Evolutionary conservation across 2,888 invertebrate genomes (phyloP).

Genomic region (Clusia tigrina): DNA sequence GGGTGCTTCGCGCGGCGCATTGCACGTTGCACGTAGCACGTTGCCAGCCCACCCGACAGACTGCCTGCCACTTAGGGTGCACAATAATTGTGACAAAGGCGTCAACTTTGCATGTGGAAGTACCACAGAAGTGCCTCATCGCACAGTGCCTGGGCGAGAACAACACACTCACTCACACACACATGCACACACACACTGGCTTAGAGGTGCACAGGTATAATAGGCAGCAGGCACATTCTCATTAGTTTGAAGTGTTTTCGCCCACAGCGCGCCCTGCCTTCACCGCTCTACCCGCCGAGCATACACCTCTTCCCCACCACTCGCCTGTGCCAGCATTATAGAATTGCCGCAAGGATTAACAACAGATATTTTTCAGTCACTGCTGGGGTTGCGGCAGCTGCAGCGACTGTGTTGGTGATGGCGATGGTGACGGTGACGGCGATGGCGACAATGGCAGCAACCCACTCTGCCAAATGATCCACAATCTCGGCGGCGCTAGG

Average conservation of each 20-base stretch:
- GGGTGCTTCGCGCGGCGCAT: neutral
- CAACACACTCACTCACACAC: no score
- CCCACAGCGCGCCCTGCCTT: constrained; percentile 43
- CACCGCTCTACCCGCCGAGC: constrained; percentile 25
- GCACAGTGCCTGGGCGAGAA: neutral
- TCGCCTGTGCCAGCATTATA: neutral
- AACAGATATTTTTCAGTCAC: neutral
- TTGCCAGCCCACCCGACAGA: constrained; percentile 2
- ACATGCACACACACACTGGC: neutral
- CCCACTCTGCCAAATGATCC: no score
- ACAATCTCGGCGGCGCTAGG: no score
- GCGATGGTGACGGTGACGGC: no score
- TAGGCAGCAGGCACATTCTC: constrained; percentile 43
- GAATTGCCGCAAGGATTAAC: constrained; percentile 3
- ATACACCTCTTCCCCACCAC: constrained; percentile 1
- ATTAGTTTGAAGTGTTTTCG: constrained; percentile 58
- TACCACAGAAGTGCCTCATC: neutral
- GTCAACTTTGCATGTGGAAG: constrained; percentile 5
- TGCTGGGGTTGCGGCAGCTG: neutral
- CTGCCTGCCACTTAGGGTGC: constrained; percentile 22
- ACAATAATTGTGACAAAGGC: constrained; percentile 12
- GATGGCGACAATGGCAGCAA: neutral
- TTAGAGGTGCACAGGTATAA: neutral
- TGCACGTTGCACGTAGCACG: neutral
- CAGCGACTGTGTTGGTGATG: neutral